phyloP scores from a whole-genome alignment of 2,797 vertebrate species.

The Oreonectes daqikongensis region DNA sequence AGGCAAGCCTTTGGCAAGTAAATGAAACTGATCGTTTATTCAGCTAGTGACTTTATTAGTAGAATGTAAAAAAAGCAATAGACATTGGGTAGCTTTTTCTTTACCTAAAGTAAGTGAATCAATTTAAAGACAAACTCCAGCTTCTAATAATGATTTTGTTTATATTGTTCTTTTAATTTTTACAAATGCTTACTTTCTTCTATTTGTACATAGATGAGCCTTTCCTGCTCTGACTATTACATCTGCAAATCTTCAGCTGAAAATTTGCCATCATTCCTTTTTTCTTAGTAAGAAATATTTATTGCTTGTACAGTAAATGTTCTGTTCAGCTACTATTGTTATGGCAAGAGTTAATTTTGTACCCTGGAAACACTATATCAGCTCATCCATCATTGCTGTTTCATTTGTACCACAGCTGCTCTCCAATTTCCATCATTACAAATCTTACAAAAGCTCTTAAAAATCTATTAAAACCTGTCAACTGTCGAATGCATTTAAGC shows the following conservation, averaged over 20 bases:
- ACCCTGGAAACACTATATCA: background rate
- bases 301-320: background rate
- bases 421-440: background rate
- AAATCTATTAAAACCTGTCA: background rate
- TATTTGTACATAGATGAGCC: background rate
- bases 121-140: background rate
- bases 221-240: background rate
- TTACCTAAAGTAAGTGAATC: background rate
- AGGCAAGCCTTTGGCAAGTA: background rate
- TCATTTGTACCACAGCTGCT: background rate
- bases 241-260: background rate
- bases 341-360: background rate
- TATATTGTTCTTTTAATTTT: too few species aligned
- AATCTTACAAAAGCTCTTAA: slow-evolving; percentile 1
- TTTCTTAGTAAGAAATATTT: background rate
- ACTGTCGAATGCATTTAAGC: background rate
- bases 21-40: background rate
- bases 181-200: too few species aligned
- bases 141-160: background rate
- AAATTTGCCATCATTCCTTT: background rate
- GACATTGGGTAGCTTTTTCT: background rate
- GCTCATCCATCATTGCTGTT: background rate
- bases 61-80: too few species aligned
- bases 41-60: background rate
- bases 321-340: background rate